phyloP scores from a whole-genome alignment of 2,797 vertebrate genomes.

The Enteromius paludinosus region DNA sequence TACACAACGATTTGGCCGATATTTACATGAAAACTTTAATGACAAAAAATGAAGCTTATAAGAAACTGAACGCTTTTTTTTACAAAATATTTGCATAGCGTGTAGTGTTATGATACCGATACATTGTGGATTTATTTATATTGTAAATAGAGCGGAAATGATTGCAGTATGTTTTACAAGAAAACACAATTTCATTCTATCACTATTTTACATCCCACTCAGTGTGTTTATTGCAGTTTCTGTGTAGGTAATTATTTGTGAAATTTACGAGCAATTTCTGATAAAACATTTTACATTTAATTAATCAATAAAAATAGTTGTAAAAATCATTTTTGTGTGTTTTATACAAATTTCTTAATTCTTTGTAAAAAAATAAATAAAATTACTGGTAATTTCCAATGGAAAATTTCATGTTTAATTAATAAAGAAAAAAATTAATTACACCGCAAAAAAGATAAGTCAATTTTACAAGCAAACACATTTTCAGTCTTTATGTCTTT shows the following conservation, averaged over 20 bases:
- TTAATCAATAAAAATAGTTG: background rate
- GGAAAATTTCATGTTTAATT: background rate
- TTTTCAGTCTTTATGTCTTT: no score
- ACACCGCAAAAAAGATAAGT: background rate
- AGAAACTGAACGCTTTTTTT: background rate
- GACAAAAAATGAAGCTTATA: background rate
- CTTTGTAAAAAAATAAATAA: no score
- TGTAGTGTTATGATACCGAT: background rate
- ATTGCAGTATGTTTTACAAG: background rate
- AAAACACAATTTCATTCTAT: background rate
- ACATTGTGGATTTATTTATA: background rate
- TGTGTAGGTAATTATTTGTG: background rate
- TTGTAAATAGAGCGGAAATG: background rate
- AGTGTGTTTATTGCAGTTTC: background rate
- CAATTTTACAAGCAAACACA: background rate
- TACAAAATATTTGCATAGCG: no score
- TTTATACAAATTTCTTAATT: no score
- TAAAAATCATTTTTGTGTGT: background rate
- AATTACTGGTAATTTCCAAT: background rate
- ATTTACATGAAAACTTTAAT: background rate
- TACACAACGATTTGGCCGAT: background rate
- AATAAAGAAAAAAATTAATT: background rate
- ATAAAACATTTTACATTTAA: background rate
- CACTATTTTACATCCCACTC: background rate
- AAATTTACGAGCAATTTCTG: background rate